phyloP scores from a whole-genome alignment of 2,888 invertebrate genomes.

The Drosophila greeni region DNA sequence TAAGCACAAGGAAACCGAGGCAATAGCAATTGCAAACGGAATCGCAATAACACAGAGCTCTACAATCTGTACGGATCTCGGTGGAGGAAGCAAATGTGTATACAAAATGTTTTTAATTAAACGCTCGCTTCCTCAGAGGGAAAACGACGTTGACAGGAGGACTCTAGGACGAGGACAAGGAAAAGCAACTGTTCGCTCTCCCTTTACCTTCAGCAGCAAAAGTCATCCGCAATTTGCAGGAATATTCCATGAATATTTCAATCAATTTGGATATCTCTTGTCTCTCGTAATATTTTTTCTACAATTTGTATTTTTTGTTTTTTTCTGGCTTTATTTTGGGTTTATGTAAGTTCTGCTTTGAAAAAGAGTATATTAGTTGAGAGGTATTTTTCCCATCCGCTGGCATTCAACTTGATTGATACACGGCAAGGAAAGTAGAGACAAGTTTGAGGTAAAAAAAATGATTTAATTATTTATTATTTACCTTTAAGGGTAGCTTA shows the following conservation, averaged over 20 bases:
- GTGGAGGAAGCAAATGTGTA: constrained; percentile 68
- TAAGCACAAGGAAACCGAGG: constrained; percentile 31
- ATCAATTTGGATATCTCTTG: constrained; percentile 29
- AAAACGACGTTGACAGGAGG: constrained; percentile 39
- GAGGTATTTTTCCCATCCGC: constrained; percentile 19
- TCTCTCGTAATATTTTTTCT: constrained; percentile 5
- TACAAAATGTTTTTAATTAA: constrained; percentile 77
- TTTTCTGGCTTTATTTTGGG: background rate
- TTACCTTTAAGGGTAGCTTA: no score
- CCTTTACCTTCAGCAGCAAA: constrained; percentile 26
- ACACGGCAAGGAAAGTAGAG: background rate
- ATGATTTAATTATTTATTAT: no score
- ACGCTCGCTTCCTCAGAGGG: constrained; percentile 61
- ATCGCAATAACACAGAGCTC: constrained; percentile 64
- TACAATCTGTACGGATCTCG: constrained; percentile 32
- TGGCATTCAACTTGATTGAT: constrained; percentile 31
- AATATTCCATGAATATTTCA: constrained; percentile 35
- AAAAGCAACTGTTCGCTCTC: constrained; percentile 6
- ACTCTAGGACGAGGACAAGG: constrained; percentile 5
- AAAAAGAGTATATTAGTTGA: constrained; percentile 24
- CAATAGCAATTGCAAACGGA: constrained; percentile 60
- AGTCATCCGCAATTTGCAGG: constrained; percentile 30
- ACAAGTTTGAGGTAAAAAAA: background rate
- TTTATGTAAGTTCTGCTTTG: constrained; percentile 8
- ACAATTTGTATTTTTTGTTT: no score